Percentiles rank a stretch among this genome's conserved stretches.
Conservation (phyloP, 64 coral and sea anemone species). For the Montipora sp. region DNA sequence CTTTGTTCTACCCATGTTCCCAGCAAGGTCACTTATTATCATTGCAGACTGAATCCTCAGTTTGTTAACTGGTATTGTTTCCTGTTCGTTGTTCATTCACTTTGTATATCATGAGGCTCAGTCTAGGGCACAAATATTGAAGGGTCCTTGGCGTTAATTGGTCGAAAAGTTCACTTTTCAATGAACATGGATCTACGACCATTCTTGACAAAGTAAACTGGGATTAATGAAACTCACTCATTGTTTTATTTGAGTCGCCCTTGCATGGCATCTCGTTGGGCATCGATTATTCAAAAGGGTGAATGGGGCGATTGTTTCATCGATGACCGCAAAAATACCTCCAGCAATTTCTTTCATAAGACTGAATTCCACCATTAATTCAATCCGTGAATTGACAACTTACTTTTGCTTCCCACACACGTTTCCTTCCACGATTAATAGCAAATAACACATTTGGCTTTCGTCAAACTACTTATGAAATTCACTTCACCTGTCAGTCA, state of each 20-base stretch:
- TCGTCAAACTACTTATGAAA: neutral
- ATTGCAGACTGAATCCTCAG: neutral
- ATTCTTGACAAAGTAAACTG: neutral
- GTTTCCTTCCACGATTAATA: neutral
- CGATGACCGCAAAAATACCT: neutral
- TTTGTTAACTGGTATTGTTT: conserved; percentile 29
- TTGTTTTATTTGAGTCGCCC: neutral
- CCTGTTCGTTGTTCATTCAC: conserved; percentile 15
- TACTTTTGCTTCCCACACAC: neutral
- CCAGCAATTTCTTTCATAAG: neutral
- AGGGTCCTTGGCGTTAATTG: neutral
- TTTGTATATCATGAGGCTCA: neutral
- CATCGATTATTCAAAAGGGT: too few relatives aligned
- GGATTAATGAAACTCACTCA: conserved; percentile 14
- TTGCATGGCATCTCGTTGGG: neutral
- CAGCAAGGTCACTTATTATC: neutral
- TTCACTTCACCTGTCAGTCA: too few relatives aligned
- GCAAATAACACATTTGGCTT: neutral
- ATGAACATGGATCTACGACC: conserved; percentile 6
- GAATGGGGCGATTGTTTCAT: conserved; percentile 4
- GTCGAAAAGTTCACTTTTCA: neutral
- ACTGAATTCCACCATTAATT: neutral
- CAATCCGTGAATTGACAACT: neutral
- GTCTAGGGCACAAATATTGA: neutral
- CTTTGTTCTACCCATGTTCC: neutral